A percentile compares a stretch with the other conserved stretches of the same genome.
These are phyloP conservation scores for Drosophila neonasuta DNA, from an alignment of 2,888 invertebrate species.

Conservation along the genomic window DNA sequence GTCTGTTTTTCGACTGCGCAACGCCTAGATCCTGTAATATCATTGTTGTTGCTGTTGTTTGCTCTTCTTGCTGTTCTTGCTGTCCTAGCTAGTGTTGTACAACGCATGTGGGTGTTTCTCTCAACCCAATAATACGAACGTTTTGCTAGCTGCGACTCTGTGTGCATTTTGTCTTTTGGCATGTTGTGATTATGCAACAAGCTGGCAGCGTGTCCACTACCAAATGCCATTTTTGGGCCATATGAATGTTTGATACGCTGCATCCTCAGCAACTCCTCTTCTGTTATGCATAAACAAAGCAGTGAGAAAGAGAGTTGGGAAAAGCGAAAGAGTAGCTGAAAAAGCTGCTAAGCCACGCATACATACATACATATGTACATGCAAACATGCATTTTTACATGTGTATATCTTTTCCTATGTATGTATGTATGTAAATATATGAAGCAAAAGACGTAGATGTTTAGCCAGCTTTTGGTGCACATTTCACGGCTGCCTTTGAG, in stretches of 20 bases:
- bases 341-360: slow-evolving; percentile 33
- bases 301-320: background rate
- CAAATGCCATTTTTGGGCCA: slow-evolving; percentile 48
- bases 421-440: background rate
- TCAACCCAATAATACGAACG: slow-evolving; percentile 7
- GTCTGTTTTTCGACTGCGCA: background rate
- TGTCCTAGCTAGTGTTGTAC: slow-evolving; percentile 28
- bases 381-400: slow-evolving; percentile 6
- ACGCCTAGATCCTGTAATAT: slow-evolving; percentile 19
- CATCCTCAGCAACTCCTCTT: slow-evolving; percentile 28
- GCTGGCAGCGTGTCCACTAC: slow-evolving; percentile 42
- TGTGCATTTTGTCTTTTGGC: slow-evolving; percentile 31
- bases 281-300: slow-evolving; percentile 17
- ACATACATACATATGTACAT: slow-evolving; percentile 14
- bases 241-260: slow-evolving; percentile 61
- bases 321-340: background rate
- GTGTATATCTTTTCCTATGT: background rate
- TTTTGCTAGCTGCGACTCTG: slow-evolving; percentile 11
- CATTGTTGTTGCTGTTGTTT: slow-evolving; percentile 25
- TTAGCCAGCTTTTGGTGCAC: slow-evolving; percentile 60
- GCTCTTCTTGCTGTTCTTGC: slow-evolving; percentile 18
- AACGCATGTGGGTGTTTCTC: slow-evolving; percentile 45
- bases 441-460: slow-evolving; percentile 34
- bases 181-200: slow-evolving; percentile 64
- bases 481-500: slow-evolving; percentile 47